Conservation (phyloP, 2,797 vertebrate genomes). For the Buceros bicornis region DNA sequence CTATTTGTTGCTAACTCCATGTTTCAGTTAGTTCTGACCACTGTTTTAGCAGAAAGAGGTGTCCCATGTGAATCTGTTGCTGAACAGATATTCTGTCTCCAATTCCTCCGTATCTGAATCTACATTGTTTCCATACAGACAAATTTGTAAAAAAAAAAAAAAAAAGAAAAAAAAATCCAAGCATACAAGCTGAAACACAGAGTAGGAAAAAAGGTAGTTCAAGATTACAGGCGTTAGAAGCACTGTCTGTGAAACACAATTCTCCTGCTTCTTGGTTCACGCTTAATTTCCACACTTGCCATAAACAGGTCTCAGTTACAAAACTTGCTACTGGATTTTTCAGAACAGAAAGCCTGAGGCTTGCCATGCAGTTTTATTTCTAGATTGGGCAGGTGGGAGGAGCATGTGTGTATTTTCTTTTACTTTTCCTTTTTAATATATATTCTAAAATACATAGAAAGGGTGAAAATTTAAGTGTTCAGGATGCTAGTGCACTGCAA, state of each 20-base stretch:
- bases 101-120: background rate
- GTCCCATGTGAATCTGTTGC: background rate
- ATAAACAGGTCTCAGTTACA: background rate
- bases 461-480: background rate
- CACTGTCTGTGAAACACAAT: background rate
- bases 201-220: background rate
- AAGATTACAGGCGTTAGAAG: background rate
- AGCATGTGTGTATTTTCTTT: fast-evolving
- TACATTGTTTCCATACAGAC: fast-evolving
- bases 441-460: background rate
- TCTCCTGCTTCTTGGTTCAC: background rate
- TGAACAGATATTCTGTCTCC: background rate
- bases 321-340: background rate
- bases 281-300: background rate
- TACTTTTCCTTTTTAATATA: background rate
- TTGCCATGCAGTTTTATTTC: background rate
- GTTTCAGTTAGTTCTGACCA: background rate
- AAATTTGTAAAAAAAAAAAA: background rate
- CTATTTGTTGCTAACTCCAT: background rate
- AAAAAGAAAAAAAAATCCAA: background rate
- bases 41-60: background rate
- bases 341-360: background rate
- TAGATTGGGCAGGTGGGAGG: fast-evolving
- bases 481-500: background rate
- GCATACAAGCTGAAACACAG: background rate